phyloP scores from a whole-genome alignment of 2,797 vertebrate genomes.

The Valencia hispanica region DNA sequence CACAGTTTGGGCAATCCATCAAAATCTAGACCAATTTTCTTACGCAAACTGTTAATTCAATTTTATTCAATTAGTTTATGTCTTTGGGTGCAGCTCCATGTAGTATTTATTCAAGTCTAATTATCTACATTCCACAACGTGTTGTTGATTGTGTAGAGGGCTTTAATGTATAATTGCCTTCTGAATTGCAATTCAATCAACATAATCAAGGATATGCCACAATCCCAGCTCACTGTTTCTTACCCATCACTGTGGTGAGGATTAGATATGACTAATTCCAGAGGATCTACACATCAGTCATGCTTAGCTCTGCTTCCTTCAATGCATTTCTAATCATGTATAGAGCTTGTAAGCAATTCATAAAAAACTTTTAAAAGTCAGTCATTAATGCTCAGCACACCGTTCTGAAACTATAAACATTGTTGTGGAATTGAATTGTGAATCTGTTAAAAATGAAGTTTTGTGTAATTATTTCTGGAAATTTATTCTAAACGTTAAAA shows the following conservation, averaged over 20 bases:
- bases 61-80: slow-evolving; percentile 8
- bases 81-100: neutral
- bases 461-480: neutral
- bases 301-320: neutral
- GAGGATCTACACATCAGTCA: slow-evolving; percentile 5
- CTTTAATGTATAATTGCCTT: neutral
- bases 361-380: slow-evolving; percentile 4
- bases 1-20: neutral
- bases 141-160: neutral
- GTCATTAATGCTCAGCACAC: neutral
- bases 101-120: neutral
- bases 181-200: slow-evolving; percentile 2
- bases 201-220: slow-evolving; percentile 1
- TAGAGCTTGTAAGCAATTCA: neutral
- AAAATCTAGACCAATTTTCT: neutral
- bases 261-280: slow-evolving; percentile 12
- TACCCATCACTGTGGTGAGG: neutral
- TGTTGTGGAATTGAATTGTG: neutral
- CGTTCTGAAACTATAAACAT: neutral
- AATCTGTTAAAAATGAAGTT: neutral
- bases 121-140: neutral
- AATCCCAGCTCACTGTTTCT: neutral
- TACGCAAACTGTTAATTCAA: neutral
- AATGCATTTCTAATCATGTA: neutral
- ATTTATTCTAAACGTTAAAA: neutral